A percentile compares a stretch with the other conserved stretches of the same genome.
Evolutionary conservation across 2,113 vertebrate species (phyloP).

Genomic region (Lycocorax pyrrhopterus): DNA sequence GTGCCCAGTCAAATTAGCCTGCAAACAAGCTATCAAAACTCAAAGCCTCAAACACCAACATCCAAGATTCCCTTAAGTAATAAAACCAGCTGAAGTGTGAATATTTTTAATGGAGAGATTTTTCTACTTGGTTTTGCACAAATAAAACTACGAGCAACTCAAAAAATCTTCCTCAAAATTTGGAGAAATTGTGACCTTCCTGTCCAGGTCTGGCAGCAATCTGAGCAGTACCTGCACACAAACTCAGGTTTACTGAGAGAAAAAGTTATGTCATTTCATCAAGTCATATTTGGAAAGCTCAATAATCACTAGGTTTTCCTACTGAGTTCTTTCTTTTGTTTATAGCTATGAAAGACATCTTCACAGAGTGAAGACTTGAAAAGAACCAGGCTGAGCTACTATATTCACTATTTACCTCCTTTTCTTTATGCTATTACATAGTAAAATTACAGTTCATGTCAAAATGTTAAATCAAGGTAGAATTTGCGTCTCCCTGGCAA

Average conservation of each 20-base stretch:
- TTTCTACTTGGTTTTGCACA: neutral
- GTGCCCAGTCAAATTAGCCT: neutral
- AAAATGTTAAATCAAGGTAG: neutral
- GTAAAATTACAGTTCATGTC: slow-evolving; percentile 25
- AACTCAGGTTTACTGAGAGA: neutral
- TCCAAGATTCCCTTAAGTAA: neutral
- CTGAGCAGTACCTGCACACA: neutral
- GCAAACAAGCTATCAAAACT: neutral
- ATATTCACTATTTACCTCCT: neutral
- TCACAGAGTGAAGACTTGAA: neutral
- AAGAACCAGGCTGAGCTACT: neutral
- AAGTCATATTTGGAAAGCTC: neutral
- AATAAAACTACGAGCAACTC: neutral
- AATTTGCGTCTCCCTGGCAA: slow-evolving; percentile 20
- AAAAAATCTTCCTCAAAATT: neutral
- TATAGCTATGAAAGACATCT: neutral
- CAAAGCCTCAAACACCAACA: neutral
- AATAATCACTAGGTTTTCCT: neutral
- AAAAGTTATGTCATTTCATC: neutral
- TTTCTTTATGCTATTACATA: neutral
- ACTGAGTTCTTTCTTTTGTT: neutral
- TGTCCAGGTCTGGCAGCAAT: neutral
- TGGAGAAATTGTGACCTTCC: neutral
- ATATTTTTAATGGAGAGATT: neutral
- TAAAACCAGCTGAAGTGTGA: neutral